Conservation (phyloP, 2,888 invertebrate species). For the Sarcophaga subvicina region DNA sequence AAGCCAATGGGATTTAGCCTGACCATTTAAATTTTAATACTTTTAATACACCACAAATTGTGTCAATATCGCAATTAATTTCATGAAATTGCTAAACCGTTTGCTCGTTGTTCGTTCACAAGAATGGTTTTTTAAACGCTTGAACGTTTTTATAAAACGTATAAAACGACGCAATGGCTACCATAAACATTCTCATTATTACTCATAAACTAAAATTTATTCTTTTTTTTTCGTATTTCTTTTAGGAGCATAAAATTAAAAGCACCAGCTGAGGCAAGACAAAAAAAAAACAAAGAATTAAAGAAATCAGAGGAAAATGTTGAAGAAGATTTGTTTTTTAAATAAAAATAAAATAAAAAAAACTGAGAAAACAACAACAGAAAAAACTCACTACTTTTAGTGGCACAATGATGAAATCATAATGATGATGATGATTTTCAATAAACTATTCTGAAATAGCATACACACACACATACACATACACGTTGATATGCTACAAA, state of each 20-base stretch:
- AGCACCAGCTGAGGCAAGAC: neutral
- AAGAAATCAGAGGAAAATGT: neutral
- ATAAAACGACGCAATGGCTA: neutral
- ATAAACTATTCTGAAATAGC: conserved; percentile 14
- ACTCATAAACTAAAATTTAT: conserved; percentile 21
- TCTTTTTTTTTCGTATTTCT: neutral
- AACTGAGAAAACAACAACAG: neutral
- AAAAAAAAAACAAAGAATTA: neutral
- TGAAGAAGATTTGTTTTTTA: neutral
- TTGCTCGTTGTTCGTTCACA: neutral
- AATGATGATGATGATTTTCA: conserved; percentile 61
- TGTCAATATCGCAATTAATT: neutral
- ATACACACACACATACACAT: neutral
- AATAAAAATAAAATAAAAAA: no score
- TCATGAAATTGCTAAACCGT: neutral
- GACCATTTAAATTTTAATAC: no score
- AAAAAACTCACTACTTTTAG: conserved; percentile 33
- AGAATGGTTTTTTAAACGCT: neutral
- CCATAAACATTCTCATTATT: conserved; percentile 32
- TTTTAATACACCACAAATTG: neutral
- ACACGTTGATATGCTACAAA: conserved; percentile 18
- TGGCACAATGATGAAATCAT: conserved; percentile 62
- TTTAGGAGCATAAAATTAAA: neutral
- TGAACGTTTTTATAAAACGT: no score
- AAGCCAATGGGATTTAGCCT: no score